Conservation (phyloP, 2,888 invertebrate species). For the Arge pagana region DNA sequence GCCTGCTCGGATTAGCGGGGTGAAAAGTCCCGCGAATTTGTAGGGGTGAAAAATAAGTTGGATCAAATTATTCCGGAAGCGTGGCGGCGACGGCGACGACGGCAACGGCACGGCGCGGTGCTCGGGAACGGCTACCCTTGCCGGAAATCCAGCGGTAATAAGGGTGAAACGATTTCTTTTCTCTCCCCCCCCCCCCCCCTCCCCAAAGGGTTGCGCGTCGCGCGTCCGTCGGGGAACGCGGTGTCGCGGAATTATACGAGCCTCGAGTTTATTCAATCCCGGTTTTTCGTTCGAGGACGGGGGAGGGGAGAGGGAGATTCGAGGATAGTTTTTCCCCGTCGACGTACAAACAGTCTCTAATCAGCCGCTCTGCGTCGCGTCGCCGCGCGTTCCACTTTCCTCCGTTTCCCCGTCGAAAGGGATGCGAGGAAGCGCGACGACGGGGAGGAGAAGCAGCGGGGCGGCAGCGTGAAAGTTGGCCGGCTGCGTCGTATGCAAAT, state of each 20-base stretch:
- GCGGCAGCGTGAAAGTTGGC: slow-evolving; percentile 6
- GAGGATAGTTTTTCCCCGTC: background rate
- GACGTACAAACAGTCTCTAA: slow-evolving; percentile 42
- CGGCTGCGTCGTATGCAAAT: slow-evolving; percentile 29
- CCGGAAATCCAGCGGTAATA: too few species aligned
- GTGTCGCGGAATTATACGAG: too few species aligned
- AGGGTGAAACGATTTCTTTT: too few species aligned
- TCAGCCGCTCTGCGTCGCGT: slow-evolving; percentile 33
- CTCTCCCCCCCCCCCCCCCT: too few species aligned
- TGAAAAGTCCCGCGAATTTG: slow-evolving; percentile 14
- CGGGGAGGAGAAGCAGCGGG: background rate
- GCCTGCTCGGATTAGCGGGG: slow-evolving; percentile 12
- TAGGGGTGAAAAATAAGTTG: slow-evolving; percentile 8
- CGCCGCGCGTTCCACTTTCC: slow-evolving; percentile 34
- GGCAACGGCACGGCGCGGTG: too few species aligned
- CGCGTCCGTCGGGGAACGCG: too few species aligned
- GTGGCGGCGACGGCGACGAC: too few species aligned
- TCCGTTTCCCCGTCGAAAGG: background rate
- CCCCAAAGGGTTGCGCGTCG: too few species aligned
- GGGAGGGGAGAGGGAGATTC: background rate
- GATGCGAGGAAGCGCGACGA: background rate
- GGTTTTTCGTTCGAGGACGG: background rate
- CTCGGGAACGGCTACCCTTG: too few species aligned
- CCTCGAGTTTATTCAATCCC: too few species aligned
- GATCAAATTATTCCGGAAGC: slow-evolving; percentile 13